These are phyloP conservation scores for Agrenia bidenticulata DNA, from an alignment of 2,888 invertebrate species.

Conservation along the genomic window DNA sequence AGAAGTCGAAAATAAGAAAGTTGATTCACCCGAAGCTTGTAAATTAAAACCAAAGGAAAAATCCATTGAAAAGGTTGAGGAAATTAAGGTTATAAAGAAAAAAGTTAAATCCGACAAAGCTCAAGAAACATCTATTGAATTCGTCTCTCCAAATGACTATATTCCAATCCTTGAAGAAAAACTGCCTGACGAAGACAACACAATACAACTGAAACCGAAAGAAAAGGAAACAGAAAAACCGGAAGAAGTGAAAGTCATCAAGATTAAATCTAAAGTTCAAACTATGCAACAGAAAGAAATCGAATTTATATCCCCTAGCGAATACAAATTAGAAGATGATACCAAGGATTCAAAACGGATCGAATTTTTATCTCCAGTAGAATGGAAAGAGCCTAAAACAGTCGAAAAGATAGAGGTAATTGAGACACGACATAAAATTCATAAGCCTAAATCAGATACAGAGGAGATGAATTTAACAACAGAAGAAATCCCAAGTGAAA, in stretches of 20 bases:
- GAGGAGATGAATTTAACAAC: not conserved
- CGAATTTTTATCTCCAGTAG: not conserved
- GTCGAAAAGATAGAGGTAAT: conserved; percentile 11
- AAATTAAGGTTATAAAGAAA: not conserved
- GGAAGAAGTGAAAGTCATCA: not conserved
- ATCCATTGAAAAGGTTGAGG: not conserved
- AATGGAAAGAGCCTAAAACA: not conserved
- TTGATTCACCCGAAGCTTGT: not conserved
- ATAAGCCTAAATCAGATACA: not conserved
- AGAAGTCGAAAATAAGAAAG: not conserved
- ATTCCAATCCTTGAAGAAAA: not conserved
- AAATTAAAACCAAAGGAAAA: conserved; percentile 13
- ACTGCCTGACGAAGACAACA: not conserved
- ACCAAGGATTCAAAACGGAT: not conserved
- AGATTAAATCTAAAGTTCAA: not conserved
- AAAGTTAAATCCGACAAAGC: conserved; percentile 5
- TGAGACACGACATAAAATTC: conserved; percentile 11
- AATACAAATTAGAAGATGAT: conserved; percentile 10
- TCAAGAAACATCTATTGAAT: not conserved
- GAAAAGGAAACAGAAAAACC: not conserved
- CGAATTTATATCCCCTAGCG: conserved; percentile 1
- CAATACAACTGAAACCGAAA: conserved; percentile 1
- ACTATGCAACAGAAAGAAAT: not conserved
- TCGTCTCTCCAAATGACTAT: not conserved
- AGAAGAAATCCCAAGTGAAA: not conserved